Base-by-base conservation (phyloP, 2,113 vertebrate genomes). In the Myotis yumanensis region DNA sequence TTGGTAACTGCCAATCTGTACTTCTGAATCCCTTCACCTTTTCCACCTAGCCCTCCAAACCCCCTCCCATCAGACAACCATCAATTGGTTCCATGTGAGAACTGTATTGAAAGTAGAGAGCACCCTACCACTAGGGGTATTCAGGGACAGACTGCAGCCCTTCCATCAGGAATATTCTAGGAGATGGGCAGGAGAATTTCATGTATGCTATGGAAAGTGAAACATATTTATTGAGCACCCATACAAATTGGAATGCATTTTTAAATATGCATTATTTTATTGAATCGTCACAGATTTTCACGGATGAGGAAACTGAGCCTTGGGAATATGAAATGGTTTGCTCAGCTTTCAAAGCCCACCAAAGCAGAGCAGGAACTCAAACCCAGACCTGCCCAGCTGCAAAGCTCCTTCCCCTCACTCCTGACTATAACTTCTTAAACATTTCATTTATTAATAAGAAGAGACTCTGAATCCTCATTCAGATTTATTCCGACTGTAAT, bases 371-470 rank as follows among this genome's bases (percentile, higher is more conserved):
- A 32, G 46, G 32, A 69, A 64, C 62, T 73, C 2, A 0, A 89
- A 82, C 51, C 28, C 46, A 86, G 48, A 80, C 54, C 40, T 73
- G 23, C 23, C 18, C 54, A 75, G 32, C 32, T 43, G 64, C 37
- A 35, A 96, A 87, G 69, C 23, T 91, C 73, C 71, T 64, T 85
- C 52, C 54, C 37, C 10, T 94, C 48, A 75, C 22, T 37, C 30
- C 10, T 20, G 6, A 52, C 20, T 48, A 40, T 12, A 79, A 37
- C 66, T 54, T 81, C 32, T 66, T 69, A 57, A 87, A 30, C 69
- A 87, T n/a, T 80, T 62, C 76, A 59, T 18, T 95, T 37, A 46
- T 80, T 81, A 71, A 9, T 43, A 80, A 87, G 43, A 96, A 57
- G 40, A 66, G 5, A 68, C 9, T 68, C 62, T 51, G 15, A 62